Conservation (phyloP, 2,113 vertebrate genomes). For the Noctilio leporinus region DNA sequence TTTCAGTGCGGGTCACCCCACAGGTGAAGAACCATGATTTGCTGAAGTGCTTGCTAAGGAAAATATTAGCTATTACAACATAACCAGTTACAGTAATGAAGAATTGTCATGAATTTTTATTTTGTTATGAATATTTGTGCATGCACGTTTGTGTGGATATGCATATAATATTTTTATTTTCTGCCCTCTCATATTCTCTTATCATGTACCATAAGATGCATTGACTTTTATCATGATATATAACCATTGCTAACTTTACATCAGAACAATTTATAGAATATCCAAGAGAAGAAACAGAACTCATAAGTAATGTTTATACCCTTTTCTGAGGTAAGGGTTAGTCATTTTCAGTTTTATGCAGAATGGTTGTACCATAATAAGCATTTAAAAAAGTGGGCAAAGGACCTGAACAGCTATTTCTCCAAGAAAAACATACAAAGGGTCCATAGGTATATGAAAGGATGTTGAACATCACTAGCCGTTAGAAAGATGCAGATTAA, state of each 20-base stretch:
- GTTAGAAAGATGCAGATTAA: too few relatives aligned
- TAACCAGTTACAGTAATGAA: background rate
- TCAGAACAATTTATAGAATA: background rate
- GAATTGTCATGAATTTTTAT: background rate
- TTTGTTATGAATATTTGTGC: background rate
- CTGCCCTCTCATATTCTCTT: background rate
- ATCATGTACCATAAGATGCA: background rate
- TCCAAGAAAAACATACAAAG: too few relatives aligned
- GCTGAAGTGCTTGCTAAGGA: background rate
- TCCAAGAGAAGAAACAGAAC: background rate
- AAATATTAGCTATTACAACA: background rate
- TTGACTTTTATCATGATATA: background rate
- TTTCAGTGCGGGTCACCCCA: background rate
- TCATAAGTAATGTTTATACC: background rate
- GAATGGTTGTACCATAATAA: background rate
- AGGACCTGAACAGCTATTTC: too few relatives aligned
- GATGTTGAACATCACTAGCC: too few relatives aligned
- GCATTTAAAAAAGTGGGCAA: too few relatives aligned
- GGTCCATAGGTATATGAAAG: too few relatives aligned
- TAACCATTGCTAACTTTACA: background rate
- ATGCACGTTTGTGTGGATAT: background rate
- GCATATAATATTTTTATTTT: background rate
- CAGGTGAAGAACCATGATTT: background rate
- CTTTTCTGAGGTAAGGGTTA: background rate
- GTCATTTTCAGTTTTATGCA: background rate